Evolutionary conservation across 1,140 invertebrate species (phyloP).

Genomic region (Stegodyphus dumicola): DNA sequence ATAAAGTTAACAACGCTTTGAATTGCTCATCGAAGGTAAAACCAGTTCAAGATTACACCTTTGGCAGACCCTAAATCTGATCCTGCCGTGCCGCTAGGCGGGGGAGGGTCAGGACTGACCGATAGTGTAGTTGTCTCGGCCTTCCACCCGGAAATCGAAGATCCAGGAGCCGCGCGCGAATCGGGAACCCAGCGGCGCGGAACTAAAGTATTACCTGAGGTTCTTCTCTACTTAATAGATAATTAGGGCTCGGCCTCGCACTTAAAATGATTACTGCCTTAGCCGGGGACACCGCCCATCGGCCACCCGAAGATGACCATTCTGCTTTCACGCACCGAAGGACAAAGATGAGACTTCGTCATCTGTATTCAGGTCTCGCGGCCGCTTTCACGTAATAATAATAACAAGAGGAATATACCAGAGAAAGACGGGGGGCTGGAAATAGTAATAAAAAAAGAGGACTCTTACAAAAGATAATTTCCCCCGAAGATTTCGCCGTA

Average conservation of each 20-base stretch:
- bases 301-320: neutral
- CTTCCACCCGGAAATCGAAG: neutral
- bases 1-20: too few relatives aligned
- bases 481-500: neutral
- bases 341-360: neutral
- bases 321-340: neutral
- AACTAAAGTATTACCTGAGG: conserved; percentile 1
- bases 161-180: neutral
- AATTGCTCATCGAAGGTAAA: too few relatives aligned
- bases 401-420: neutral
- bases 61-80: too few relatives aligned
- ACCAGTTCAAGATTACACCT: too few relatives aligned
- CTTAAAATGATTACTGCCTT: neutral
- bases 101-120: too few relatives aligned
- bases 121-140: neutral
- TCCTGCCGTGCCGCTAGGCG: too few relatives aligned
- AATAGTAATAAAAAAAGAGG: neutral
- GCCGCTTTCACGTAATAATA: neutral
- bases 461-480: neutral
- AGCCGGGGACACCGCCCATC: neutral
- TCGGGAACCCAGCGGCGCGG: too few relatives aligned
- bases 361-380: neutral
- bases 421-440: neutral
- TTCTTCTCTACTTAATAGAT: conserved; percentile 1
- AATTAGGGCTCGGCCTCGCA: neutral